These are phyloP conservation scores for Acanthopagrus latus DNA, from an alignment of 2,797 vertebrate genomes.

Conservation along the genomic window DNA sequence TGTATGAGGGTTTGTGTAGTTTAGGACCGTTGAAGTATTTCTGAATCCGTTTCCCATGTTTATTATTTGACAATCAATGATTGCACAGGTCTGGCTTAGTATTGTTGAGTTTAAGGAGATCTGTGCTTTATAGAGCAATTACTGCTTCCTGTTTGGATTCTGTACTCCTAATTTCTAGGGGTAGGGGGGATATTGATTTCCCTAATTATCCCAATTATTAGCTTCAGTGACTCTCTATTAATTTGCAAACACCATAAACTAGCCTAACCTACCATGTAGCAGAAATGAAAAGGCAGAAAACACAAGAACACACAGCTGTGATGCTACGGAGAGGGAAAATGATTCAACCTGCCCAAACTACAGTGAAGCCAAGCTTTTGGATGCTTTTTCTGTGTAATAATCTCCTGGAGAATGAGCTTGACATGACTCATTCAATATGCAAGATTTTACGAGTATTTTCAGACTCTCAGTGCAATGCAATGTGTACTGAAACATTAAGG, in stretches of 20 bases:
- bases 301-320: background rate
- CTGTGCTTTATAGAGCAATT: constrained; percentile 8
- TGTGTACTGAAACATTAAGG: background rate
- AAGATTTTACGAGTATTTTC: constrained; percentile 13
- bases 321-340: background rate
- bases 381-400: constrained; percentile 19
- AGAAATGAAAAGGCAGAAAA: background rate
- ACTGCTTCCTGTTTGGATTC: constrained; percentile 11
- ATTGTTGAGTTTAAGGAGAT: background rate
- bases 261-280: background rate
- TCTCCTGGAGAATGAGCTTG: constrained; percentile 8
- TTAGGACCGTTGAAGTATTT: constrained; percentile 34
- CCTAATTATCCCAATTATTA: background rate
- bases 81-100: constrained; percentile 9
- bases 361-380: background rate
- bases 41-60: constrained; percentile 35
- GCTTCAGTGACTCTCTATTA: background rate
- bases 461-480: background rate
- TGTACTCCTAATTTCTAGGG: background rate
- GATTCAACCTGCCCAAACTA: constrained; percentile 10
- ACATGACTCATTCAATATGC: constrained; percentile 5
- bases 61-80: constrained; percentile 31
- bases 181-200: background rate
- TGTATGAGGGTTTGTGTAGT: constrained; percentile 35
- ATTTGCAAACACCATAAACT: background rate